These are phyloP conservation scores for Triplophysa siluroides DNA, from an alignment of 2,113 vertebrate species.

Conservation along the genomic window DNA sequence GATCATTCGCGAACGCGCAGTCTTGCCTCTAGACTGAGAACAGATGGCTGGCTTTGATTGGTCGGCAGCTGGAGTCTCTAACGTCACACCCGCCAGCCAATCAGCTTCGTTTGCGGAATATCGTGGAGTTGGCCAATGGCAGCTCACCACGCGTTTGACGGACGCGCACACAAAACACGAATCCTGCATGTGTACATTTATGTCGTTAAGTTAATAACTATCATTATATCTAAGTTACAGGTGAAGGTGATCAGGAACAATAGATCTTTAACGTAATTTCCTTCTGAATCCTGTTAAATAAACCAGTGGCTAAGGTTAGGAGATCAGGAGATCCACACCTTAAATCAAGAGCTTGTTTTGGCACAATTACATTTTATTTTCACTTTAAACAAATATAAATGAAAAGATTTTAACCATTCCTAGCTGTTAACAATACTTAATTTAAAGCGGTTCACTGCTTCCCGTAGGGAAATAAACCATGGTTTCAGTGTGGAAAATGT, in stretches of 20 bases:
- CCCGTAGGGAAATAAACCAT: no score
- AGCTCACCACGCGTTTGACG: slow-evolving; percentile 70
- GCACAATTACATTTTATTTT: background rate
- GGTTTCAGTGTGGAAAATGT: no score
- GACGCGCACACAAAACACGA: slow-evolving; percentile 31
- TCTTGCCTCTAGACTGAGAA: slow-evolving; percentile 74
- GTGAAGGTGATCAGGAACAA: no score
- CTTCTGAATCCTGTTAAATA: no score
- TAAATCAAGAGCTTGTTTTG: slow-evolving; percentile 1
- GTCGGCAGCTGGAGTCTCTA: slow-evolving; percentile 56
- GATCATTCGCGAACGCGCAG: slow-evolving; percentile 1
- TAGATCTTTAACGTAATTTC: no score
- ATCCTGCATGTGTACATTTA: no score
- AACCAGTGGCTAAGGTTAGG: no score
- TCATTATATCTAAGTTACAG: no score
- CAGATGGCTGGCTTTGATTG: slow-evolving; percentile 79
- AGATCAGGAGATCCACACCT: background rate
- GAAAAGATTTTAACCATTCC: background rate
- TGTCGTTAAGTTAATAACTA: no score
- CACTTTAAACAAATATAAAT: background rate
- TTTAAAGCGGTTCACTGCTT: background rate
- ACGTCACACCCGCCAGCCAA: slow-evolving; percentile 53
- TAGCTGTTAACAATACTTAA: background rate
- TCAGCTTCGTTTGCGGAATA: slow-evolving; percentile 14
- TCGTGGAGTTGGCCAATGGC: slow-evolving; percentile 62